Evolutionary conservation across 2,888 invertebrate genomes (phyloP), one percentile per base, ranked within the genome.

Genomic region (Pachydiplax longipennis): DNA sequence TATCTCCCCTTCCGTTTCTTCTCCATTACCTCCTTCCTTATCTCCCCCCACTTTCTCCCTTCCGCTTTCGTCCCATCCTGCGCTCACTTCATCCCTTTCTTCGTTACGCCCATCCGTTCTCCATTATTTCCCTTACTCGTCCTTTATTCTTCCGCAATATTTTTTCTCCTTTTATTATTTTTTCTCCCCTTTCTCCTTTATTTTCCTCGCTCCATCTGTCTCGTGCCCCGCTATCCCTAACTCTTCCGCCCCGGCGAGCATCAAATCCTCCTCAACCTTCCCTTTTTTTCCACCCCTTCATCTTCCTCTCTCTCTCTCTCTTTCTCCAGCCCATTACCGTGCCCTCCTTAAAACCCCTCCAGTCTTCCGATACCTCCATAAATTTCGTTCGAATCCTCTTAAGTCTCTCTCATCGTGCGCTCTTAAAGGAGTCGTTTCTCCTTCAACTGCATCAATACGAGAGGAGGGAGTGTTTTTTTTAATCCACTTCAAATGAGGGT

Each of bases 401-500:
- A 87, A 87, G 87, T 61, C 87, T 10, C 65, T 87, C 87, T 87
- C 87, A 61, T 87, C 87, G 37, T 87, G 58, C 40, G 61, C n/a
- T 87, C 65, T 61, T 58, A 87, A 58, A 65, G 61, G 61, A 40
- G 37, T 37, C 87, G 61, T 65, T 61, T 87, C 58, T 87, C 61
- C 87, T 87, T 61, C 61, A 25, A 53, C 61, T 87, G 61, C 65
- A 40, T 61, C 61, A 35, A 87, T 87, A 37, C 61, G 83, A 65
- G 61, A 37, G 37, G 61, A 61, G n/a, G 35, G n/a, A 8, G 31
- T 87, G 31, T n/a, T 87, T 87, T 40, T 61, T 87, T 87, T 44
- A 65, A 87, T 87, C 87, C 87, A 87, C 87, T 87, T 87, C 37
- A 87, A 61, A 87, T 87, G 61, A 87, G 87, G 87, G 87, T 61